Percentiles rank a stretch among this genome's conserved stretches.
phyloP scores from a whole-genome alignment of 2,113 vertebrate genomes.

The Megaleporinus macrocephalus region DNA sequence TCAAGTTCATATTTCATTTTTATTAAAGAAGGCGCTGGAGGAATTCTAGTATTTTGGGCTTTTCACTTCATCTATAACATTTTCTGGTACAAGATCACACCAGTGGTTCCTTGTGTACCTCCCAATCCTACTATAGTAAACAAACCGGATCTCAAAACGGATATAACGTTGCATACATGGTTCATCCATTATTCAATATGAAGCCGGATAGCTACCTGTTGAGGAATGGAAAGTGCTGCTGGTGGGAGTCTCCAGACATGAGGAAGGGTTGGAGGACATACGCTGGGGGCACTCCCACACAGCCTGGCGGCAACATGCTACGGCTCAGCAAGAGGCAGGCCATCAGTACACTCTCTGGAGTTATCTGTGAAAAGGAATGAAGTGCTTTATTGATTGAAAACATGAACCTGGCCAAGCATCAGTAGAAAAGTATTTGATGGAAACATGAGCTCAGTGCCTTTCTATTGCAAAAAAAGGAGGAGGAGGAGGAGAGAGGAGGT shows the following conservation, averaged over 20 bases:
- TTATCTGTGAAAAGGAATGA: background rate
- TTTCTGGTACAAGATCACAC: too few species aligned
- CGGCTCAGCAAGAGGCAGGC: slow-evolving; percentile 1
- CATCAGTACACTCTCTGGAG: slow-evolving; percentile 4
- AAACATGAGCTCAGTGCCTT: background rate
- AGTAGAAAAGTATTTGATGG: background rate
- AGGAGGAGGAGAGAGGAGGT: background rate
- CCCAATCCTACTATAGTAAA: too few species aligned
- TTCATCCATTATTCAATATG: background rate
- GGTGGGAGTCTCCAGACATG: slow-evolving; percentile 8
- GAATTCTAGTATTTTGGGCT: too few species aligned
- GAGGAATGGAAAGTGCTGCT: background rate
- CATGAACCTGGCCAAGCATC: background rate
- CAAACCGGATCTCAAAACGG: too few species aligned
- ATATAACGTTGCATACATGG: background rate
- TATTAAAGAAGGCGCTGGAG: too few species aligned
- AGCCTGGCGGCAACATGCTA: background rate
- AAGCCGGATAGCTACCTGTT: slow-evolving; percentile 33
- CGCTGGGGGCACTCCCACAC: background rate
- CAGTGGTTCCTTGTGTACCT: too few species aligned
- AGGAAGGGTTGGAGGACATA: background rate
- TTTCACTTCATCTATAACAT: too few species aligned
- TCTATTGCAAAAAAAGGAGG: too few species aligned
- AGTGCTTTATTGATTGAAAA: background rate
- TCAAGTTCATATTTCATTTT: too few species aligned